Percentiles rank a stretch among this genome's conserved stretches.
Evolutionary conservation across 2,888 invertebrate species (phyloP).

Genomic region (Tholera decimalis): DNA sequence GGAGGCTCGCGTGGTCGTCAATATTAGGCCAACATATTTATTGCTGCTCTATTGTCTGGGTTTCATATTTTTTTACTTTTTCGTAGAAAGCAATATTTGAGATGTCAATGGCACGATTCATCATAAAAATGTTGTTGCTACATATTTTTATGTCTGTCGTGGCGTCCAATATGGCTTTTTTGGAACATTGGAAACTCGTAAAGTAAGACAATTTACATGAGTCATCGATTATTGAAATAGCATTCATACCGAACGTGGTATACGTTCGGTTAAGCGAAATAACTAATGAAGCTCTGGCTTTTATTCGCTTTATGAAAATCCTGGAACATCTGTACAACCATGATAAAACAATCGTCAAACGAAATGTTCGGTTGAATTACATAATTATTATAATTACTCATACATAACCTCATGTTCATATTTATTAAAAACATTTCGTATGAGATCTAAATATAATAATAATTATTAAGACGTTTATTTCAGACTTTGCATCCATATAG

Average conservation of each 20-base stretch:
- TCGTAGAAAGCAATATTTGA: constrained; percentile 25
- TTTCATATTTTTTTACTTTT: constrained; percentile 25
- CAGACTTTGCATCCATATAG: no score
- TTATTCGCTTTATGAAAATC: background rate
- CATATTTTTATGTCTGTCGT: constrained; percentile 34
- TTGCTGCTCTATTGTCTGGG: constrained; percentile 32
- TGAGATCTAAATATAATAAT: no score
- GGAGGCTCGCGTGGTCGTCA: constrained; percentile 51
- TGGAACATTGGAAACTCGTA: constrained; percentile 18
- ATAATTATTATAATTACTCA: no score
- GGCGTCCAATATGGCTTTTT: constrained; percentile 30
- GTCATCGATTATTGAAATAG: background rate
- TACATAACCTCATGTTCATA: no score
- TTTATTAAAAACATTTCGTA: background rate
- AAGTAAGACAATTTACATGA: constrained; percentile 19
- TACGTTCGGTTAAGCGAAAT: background rate
- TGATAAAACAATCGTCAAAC: background rate
- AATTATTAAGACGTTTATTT: no score
- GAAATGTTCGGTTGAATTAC: background rate
- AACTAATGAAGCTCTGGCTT: background rate
- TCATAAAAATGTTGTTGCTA: constrained; percentile 27
- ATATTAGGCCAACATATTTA: constrained; percentile 48
- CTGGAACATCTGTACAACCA: background rate
- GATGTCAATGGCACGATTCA: constrained; percentile 21
- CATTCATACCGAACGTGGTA: constrained; percentile 7